Evolutionary conservation across 2,113 vertebrate genomes (phyloP).

Genomic region (Telmatochromis sp.): DNA sequence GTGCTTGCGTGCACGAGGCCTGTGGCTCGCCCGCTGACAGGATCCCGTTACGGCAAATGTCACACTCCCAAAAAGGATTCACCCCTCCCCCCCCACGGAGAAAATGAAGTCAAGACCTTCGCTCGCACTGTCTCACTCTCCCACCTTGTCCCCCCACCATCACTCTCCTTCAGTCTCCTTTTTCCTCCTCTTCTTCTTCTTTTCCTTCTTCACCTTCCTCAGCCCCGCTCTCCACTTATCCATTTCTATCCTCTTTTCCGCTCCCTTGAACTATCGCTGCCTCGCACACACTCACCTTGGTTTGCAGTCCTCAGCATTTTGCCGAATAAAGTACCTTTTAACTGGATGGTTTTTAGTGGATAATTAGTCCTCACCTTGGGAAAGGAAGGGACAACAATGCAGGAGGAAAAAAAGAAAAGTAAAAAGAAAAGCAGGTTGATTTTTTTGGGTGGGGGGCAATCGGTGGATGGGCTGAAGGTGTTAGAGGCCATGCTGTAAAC

Average conservation of each 20-base stretch:
- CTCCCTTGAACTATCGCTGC: slow-evolving; percentile 48
- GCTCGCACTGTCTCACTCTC: neutral
- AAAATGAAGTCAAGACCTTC: slow-evolving; percentile 55
- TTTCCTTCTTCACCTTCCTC: neutral
- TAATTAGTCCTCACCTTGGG: slow-evolving; percentile 60
- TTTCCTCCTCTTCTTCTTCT: neutral
- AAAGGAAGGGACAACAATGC: slow-evolving; percentile 3
- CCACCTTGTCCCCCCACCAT: slow-evolving; percentile 27
- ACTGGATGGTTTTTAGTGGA: slow-evolving; percentile 37
- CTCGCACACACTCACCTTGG: slow-evolving; percentile 9
- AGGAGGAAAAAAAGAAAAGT: neutral
- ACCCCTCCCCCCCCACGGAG: slow-evolving; percentile 41
- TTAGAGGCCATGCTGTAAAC: neutral
- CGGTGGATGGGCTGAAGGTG: neutral
- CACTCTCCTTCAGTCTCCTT: neutral
- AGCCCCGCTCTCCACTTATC: slow-evolving; percentile 33
- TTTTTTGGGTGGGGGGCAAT: neutral
- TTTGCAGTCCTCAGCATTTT: slow-evolving; percentile 59
- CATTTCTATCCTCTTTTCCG: slow-evolving; percentile 55
- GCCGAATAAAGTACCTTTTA: slow-evolving; percentile 49
- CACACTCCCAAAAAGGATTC: slow-evolving; percentile 62
- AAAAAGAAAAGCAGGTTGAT: neutral
- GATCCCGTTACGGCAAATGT: slow-evolving; percentile 63
- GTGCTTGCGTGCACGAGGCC: neutral
- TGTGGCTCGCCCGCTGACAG: slow-evolving; percentile 32